phyloP scores from a whole-genome alignment of 2,888 invertebrate species.

The Diloba caeruleocephala region DNA sequence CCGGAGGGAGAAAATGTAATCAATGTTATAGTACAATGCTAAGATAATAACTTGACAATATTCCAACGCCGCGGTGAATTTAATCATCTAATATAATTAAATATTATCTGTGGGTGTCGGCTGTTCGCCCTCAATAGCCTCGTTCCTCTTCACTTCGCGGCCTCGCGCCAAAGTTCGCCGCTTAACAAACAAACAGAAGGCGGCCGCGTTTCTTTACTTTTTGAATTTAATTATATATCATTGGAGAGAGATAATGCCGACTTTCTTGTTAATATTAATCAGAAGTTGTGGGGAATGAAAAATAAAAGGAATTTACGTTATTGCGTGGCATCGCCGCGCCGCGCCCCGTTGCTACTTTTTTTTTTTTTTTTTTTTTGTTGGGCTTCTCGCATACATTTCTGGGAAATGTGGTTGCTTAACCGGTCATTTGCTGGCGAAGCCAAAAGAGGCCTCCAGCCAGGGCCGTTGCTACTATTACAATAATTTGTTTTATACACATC shows the following conservation, averaged over 20 bases:
- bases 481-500: constrained; percentile 38
- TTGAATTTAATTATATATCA: constrained; percentile 62
- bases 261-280: constrained; percentile 61
- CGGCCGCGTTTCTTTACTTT: constrained; percentile 43
- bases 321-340: constrained; percentile 31
- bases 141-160: background rate
- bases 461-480: constrained; percentile 32
- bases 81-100: constrained; percentile 21
- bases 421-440: too few relatives aligned
- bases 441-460: too few relatives aligned
- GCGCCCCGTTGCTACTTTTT: constrained; percentile 22
- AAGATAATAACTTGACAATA: background rate
- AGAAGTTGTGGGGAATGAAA: constrained; percentile 48
- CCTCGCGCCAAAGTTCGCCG: constrained; percentile 47
- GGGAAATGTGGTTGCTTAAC: too few relatives aligned
- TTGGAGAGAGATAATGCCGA: constrained; percentile 53
- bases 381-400: too few relatives aligned
- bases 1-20: background rate
- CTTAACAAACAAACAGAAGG: constrained; percentile 58
- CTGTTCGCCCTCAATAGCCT: background rate
- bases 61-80: constrained; percentile 3
- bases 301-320: constrained; percentile 54
- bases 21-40: background rate
- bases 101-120: constrained; percentile 17
- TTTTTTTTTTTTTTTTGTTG: too few relatives aligned